Conservation (phyloP, 2,113 vertebrate species). For the Hylia prasina region DNA sequence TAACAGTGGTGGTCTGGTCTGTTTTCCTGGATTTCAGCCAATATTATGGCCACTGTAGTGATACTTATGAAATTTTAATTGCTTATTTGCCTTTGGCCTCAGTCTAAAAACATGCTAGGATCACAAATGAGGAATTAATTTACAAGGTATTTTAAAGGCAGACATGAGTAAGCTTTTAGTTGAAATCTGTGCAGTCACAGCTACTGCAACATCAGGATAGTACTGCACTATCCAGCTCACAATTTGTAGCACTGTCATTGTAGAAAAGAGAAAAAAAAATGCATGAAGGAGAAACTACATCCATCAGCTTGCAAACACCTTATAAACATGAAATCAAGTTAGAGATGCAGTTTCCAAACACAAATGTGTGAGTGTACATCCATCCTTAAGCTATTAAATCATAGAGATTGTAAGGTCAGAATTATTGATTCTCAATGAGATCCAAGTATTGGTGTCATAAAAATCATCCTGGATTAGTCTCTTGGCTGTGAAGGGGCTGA, state of each 20-base stretch:
- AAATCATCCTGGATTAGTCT: background rate
- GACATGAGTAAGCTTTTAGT: background rate
- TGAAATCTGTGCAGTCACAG: background rate
- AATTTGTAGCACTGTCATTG: background rate
- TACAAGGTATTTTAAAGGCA: background rate
- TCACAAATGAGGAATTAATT: background rate
- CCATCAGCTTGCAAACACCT: background rate
- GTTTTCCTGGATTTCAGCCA: background rate
- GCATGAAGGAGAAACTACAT: background rate
- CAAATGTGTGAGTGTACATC: background rate
- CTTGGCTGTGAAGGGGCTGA: background rate
- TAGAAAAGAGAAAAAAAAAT: background rate
- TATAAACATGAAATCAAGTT: background rate
- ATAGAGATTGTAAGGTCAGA: background rate
- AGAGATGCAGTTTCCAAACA: background rate
- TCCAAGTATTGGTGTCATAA: background rate
- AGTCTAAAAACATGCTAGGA: background rate
- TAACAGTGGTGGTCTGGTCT: background rate
- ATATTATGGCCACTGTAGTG: background rate
- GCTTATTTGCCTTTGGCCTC: background rate
- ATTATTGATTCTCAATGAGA: background rate
- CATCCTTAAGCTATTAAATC: background rate
- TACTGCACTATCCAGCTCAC: background rate
- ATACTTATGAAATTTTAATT: background rate
- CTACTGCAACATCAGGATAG: background rate